Base-by-base conservation (phyloP, 1,140 invertebrate genomes). In the Dinothrombium tinctorium region DNA sequence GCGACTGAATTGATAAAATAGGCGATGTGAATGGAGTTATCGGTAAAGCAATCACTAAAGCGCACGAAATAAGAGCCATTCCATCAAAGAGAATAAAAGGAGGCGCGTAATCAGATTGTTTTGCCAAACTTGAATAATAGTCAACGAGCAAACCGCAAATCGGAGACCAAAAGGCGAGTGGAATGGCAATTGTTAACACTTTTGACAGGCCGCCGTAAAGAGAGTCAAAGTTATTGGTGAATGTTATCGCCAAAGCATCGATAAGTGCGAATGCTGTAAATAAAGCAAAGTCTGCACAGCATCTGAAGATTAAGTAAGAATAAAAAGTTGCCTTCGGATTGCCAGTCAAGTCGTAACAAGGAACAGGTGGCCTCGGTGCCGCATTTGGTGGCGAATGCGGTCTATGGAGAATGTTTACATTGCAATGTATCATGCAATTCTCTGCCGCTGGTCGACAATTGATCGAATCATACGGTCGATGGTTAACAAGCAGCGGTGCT, bases 221-320 rank as follows among this genome's bases (percentile, higher is more conserved):
- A 6, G 50, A 43, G 36, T 52, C 48, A 26, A 44, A 52, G 39
- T 52, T 43, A 8, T 45, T 43, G 5, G 45, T 47, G 4, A 37
- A 40, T n/a, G 44, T 39, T 4, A 52, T 42, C n/a, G 43, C 42
- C 3, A 51, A 20, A 17, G 46, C 47, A 43, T 52, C 51, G 11
- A 52, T 23, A 4, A 51, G 31, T 15, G 46, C 37, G 20, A 49
- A 33, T 2, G 40, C 25, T 2, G 49, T 48, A 7, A 52, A 35
- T 2, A 52, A 24, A 28, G 42, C 44, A 1, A 51, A 26, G 41
- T 52, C 51, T 17, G 37, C 44, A 11, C 51, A 26, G 6, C 37
- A 42, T 35, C 51, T 24, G n/a, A 49, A 28, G 9, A 44, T 21
- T 8, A 51, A 31, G 24, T 52, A 52, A 15, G 37, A 33, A 37